These are phyloP conservation scores for Pyxicephalus adspersus DNA, from an alignment of 2,113 vertebrate species.

Conservation along the genomic window DNA sequence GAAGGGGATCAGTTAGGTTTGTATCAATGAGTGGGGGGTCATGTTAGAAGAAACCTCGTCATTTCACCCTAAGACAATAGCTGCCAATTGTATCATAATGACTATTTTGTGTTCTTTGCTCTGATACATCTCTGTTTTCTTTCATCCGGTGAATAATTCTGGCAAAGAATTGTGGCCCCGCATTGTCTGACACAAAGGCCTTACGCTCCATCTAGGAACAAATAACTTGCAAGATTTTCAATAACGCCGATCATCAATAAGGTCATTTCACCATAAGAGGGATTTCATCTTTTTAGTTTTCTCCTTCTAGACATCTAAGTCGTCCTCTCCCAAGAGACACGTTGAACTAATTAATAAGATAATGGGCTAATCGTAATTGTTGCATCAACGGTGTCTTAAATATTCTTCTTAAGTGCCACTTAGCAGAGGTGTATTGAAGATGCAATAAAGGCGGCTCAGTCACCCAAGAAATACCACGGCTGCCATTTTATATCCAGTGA, in stretches of 20 bases:
- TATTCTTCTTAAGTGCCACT: slow-evolving; percentile 47
- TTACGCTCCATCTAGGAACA: too few species aligned
- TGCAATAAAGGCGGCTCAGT: slow-evolving; percentile 24
- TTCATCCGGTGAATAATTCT: too few species aligned
- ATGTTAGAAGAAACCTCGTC: too few species aligned
- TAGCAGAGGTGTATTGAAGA: slow-evolving; percentile 25
- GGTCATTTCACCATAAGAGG: slow-evolving; percentile 13
- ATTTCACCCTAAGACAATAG: too few species aligned
- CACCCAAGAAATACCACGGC: neutral
- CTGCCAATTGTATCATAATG: too few species aligned
- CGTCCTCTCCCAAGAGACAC: neutral
- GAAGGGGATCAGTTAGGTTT: too few species aligned
- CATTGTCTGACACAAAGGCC: too few species aligned
- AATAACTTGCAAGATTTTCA: neutral
- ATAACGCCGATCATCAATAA: neutral
- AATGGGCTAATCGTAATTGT: slow-evolving; percentile 43
- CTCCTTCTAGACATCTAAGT: neutral
- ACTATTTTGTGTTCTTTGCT: too few species aligned
- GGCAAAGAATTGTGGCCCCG: too few species aligned
- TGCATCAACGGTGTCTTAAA: slow-evolving; percentile 7
- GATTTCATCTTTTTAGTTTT: neutral
- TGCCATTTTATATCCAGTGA: too few species aligned
- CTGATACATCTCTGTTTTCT: too few species aligned
- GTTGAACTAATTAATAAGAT: slow-evolving; percentile 42
- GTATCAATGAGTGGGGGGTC: too few species aligned